A percentile compares a stretch with the other conserved stretches of the same genome.
Evolutionary conservation across 2,113 vertebrate species (phyloP).

Genomic region (Urocynchramus pylzowi): DNA sequence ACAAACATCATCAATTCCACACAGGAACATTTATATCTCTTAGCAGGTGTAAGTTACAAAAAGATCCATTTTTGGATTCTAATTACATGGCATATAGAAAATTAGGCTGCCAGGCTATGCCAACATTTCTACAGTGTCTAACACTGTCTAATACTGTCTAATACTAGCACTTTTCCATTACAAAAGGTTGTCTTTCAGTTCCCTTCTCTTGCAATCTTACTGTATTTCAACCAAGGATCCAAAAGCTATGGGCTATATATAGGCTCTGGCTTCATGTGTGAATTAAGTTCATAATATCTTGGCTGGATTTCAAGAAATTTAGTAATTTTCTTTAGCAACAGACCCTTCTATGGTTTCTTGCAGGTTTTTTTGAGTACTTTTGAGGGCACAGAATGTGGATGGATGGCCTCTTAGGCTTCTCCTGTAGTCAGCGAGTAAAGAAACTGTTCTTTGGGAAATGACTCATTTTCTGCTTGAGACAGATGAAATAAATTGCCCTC

Average conservation of each 20-base stretch:
- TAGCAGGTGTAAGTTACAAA: neutral
- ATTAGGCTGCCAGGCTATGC: neutral
- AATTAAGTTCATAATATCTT: neutral
- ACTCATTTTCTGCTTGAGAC: neutral
- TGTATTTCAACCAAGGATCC: neutral
- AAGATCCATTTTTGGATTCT: neutral
- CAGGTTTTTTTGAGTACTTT: neutral
- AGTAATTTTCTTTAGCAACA: neutral
- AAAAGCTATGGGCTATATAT: neutral
- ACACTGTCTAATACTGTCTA: neutral
- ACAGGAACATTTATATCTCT: neutral
- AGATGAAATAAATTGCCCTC: neutral
- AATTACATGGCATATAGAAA: neutral
- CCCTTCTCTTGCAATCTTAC: neutral
- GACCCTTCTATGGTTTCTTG: neutral
- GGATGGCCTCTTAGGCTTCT: neutral
- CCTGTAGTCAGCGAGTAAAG: neutral
- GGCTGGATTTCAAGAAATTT: neutral
- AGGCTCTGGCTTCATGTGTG: neutral
- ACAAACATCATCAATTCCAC: neutral
- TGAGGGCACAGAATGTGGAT: neutral
- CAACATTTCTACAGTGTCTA: neutral
- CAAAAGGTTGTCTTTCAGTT: neutral
- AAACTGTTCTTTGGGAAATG: neutral
- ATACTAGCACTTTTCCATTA: neutral